Evolutionary conservation across 2,888 invertebrate species (phyloP).

Genomic region (Tetheella fluctuosa): DNA sequence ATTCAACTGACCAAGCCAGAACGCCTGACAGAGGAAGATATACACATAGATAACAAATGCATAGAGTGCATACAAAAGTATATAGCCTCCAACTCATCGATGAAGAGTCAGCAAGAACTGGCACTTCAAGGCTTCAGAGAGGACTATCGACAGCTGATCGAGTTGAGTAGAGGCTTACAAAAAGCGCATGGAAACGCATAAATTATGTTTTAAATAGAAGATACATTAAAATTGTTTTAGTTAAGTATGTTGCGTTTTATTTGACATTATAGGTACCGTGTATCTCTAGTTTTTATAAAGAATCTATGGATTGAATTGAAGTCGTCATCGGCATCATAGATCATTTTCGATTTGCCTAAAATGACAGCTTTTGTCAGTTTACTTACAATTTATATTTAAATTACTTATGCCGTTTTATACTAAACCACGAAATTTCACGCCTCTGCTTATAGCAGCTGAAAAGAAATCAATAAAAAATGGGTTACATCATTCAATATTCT

Average conservation of each 20-base stretch:
- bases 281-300: too few relatives aligned
- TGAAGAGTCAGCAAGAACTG: slow-evolving; percentile 87
- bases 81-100: slow-evolving; percentile 84
- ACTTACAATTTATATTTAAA: slow-evolving; percentile 1
- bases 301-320: too few relatives aligned
- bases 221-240: slow-evolving; percentile 47
- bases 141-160: slow-evolving; percentile 83
- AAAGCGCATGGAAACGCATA: slow-evolving; percentile 86
- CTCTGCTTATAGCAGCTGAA: slow-evolving; percentile 63
- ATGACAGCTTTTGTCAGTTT: neutral
- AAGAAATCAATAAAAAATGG: slow-evolving; percentile 82
- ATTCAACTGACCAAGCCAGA: slow-evolving; percentile 72
- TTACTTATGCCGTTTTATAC: slow-evolving; percentile 71
- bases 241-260: slow-evolving; percentile 34
- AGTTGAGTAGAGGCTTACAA: slow-evolving; percentile 85
- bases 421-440: slow-evolving; percentile 68
- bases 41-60: slow-evolving; percentile 82
- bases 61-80: slow-evolving; percentile 85
- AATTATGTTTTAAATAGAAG: slow-evolving; percentile 30
- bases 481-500: slow-evolving; percentile 82
- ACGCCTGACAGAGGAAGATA: slow-evolving; percentile 79
- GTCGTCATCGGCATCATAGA: too few relatives aligned
- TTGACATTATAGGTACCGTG: too few relatives aligned
- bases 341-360: too few relatives aligned
- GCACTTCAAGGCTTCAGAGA: slow-evolving; percentile 89